Base-by-base conservation (phyloP, 2,888 invertebrate species). In the Sisyra terminalis region DNA sequence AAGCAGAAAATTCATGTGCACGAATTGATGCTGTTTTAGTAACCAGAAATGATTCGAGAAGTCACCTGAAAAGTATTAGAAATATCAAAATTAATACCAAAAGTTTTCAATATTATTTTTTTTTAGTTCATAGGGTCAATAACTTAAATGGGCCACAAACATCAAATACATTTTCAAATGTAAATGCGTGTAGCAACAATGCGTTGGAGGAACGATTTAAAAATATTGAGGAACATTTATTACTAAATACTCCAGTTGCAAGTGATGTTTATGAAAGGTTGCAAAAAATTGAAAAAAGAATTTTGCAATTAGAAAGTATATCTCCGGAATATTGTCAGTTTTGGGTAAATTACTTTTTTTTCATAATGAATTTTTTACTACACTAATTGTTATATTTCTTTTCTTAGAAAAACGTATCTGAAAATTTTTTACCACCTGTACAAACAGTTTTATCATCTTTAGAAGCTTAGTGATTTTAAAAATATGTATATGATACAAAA, bases 321-420 rank as follows among this genome's bases (percentile, higher is more conserved):
- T 87, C 86, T 31, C 87, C 87, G 1, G 88, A 88, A 59, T 88
- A 88, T 55, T 71, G 74, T 16, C 70, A 76, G 50, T 78, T 79
- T 60, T 69, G 73, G 67, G 75, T 74, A 61, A 24, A 24, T 24
- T 24, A 5, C 24, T 24, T n/a, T n/a, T n/a, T n/a, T n/a, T n/a
- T n/a, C n/a, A n/a, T n/a, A n/a, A n/a, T n/a, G n/a, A n/a, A n/a
- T n/a, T n/a, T n/a, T n/a, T n/a, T n/a, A n/a, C n/a, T n/a, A n/a
- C n/a, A n/a, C n/a, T n/a, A 24, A 24, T 24, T 24, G 3, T 7
- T 24, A 7, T 5, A 24, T 24, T 24, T 24, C 5, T 24, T 24
- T 24, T 24, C 24, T n/a, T n/a, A 24, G 24, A 24, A 24, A 24
- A 7, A 7, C 7, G 24, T 24, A 24, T 7, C 24, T 24, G 24